Base-by-base conservation (phyloP, 2,888 invertebrate genomes). In the Tetramorium bicarinatum region DNA sequence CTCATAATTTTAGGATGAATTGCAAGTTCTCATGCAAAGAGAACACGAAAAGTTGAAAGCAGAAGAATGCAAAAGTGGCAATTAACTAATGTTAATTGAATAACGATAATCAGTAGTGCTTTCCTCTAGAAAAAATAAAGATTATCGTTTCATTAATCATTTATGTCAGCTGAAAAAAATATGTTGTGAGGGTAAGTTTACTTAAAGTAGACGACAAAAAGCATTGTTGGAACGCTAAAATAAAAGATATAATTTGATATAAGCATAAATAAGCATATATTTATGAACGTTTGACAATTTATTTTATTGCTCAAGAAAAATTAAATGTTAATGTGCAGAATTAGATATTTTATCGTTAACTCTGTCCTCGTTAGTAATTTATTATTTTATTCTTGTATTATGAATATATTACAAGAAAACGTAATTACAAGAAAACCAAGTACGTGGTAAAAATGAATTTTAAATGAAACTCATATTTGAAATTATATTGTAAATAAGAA, bases 1-100 rank as follows among this genome's bases (percentile, higher is more conserved):
- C 25, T 77, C 6, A 41, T 77, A 69, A 52, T 82, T 91, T 88
- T 93, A 97, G 97, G 96, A 96, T 15, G 97, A 97, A 87, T 95
- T 97, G 7, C 95, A 95, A 59, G 93, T 95, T 0, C 92, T 97
- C 71, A 95, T 97, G 0, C 94, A 95, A 34, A 93, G 93, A 11
- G 97, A 97, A 89, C 96, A 96, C 89, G 95, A 95, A 76, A 95
- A 95, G 25, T 94, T 97, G 67, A 96, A 96, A 8, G 92, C 91
- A 2, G 94, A 95, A 83, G 67, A 47, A 41, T 9, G 49, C 15
- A 59, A 77, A 49, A 84, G 38, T 6, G 82, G 82, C 7, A 59
- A 84, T 75, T 85, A 38, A 85, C 21, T 21, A 13, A 34, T 34
- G 34, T 52, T 38, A 54, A 75, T 61, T 11, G 18, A 18, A 21